Conservation (phyloP, 2,888 invertebrate genomes). For the Folsomia candida region DNA sequence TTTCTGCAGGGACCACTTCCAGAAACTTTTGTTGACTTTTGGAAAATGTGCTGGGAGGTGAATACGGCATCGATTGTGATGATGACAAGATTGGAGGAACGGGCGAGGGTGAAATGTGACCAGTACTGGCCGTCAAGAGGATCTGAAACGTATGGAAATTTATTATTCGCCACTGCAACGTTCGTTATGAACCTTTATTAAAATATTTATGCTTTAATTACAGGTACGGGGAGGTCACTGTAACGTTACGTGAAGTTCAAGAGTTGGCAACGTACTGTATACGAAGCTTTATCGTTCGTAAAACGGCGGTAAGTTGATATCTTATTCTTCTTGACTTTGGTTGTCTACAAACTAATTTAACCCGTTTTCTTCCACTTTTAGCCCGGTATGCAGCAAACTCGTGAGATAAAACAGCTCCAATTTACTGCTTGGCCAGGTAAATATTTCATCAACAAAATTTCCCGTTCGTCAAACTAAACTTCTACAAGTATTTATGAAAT, state of each 20-base stretch:
- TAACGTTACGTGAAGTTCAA: slow-evolving; percentile 90
- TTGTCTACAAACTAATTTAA: background rate
- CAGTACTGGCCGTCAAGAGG: slow-evolving; percentile 96
- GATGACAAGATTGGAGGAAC: slow-evolving; percentile 98
- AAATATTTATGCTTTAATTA: too few relatives aligned
- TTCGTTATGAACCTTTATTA: too few relatives aligned
- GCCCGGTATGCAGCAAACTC: slow-evolving; percentile 72
- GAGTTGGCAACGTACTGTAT: slow-evolving; percentile 98
- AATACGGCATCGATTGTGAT: slow-evolving; percentile 92
- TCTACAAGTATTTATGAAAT: too few relatives aligned
- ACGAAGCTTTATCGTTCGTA: slow-evolving; percentile 87
- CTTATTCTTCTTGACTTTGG: background rate
- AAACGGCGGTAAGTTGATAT: slow-evolving; percentile 54
- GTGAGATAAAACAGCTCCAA: slow-evolving; percentile 95
- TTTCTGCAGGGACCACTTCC: slow-evolving; percentile 86
- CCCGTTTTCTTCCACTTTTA: slow-evolving; percentile 53
- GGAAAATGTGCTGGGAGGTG: slow-evolving; percentile 99
- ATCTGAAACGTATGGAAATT: slow-evolving; percentile 74
- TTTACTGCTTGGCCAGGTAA: slow-evolving; percentile 99
- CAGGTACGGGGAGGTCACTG: slow-evolving; percentile 94
- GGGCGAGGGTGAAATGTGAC: slow-evolving; percentile 93
- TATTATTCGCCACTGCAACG: too few relatives aligned
- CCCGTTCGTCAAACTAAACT: too few relatives aligned
- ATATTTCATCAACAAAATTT: too few relatives aligned
- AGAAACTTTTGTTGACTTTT: slow-evolving; percentile 96